Evolutionary conservation across 2,113 vertebrate genomes (phyloP).

Genomic region (Vidua chalybeata): DNA sequence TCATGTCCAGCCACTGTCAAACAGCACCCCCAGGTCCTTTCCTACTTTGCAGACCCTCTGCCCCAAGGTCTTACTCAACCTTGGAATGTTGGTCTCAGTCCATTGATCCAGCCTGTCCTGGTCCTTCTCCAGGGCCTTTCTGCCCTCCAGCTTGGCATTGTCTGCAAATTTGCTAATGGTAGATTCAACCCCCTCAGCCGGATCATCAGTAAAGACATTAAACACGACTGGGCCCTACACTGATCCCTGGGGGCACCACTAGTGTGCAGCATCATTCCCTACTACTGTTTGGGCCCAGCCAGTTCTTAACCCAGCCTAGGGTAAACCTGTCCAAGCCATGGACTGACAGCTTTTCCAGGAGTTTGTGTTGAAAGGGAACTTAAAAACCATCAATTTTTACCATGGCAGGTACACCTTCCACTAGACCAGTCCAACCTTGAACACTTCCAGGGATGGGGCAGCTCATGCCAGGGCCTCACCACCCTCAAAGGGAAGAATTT

Average conservation of each 20-base stretch:
- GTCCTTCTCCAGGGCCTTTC: not conserved
- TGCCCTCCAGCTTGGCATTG: not conserved
- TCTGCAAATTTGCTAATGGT: not conserved
- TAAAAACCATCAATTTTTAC: not conserved
- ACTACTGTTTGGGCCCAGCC: not conserved
- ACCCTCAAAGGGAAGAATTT: not conserved
- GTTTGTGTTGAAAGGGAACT: not conserved
- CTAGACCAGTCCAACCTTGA: not conserved
- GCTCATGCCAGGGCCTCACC: not conserved
- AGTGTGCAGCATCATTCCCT: not conserved
- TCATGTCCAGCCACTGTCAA: not conserved
- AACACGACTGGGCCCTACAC: not conserved
- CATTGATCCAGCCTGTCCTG: not conserved
- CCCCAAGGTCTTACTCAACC: not conserved
- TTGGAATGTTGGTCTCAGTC: not conserved
- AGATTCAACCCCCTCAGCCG: not conserved
- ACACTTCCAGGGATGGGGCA: not conserved
- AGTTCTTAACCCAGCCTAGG: not conserved
- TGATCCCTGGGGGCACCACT: not conserved
- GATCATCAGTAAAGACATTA: not conserved
- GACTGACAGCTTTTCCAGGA: not conserved
- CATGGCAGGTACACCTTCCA: not conserved
- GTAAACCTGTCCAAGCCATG: not conserved
- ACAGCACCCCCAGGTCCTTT: not conserved
- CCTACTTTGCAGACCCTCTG: not conserved